Evolutionary conservation across 1,140 invertebrate species (phyloP), one percentile per base, ranked within the genome.

Genomic region (Ditylenchus dipsaci): DNA sequence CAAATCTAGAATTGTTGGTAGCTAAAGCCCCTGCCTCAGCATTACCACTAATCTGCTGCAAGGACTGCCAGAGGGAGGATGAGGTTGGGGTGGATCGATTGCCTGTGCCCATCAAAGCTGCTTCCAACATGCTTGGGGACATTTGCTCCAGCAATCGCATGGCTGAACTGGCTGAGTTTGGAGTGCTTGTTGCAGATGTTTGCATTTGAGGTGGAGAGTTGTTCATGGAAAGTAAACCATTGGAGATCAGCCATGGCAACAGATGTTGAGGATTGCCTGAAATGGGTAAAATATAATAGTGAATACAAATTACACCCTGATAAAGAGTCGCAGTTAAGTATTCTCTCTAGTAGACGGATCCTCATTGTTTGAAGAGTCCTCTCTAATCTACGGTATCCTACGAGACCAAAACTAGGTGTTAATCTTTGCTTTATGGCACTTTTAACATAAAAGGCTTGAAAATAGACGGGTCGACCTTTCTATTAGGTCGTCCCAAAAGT

Each of bases 191-290:
- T 7, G 49, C 49, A 38, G 11, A 3, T 19, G 49, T 17, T 17
- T 3, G 49, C 3, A 26, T 26, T 19, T 53, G n/a, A 5, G 49
- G 49, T 15, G 23, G n/a, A 8, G n/a, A 26, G 15, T 17, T 53
- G 49, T 53, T 53, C n/a, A 26, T 5, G 23, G 49, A 53, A 17
- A 53, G 49, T 26, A 53, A 17, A 21, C 49, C 49, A 26, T 53
- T 53, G 49, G n/a, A 21, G 23, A 68, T 21, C 9, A 67, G 61
- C 60, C 62, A 66, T 1, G 62, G 66, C 66, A 68, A 49, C 15
- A 65, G 47, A 26, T 65, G 64, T 30, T 27, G 33, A 9, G 58
- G 63, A 30, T 30, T 53, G 23, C 49, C 49, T 53, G 49, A 53
- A 53, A 53, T 49, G 7, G 42, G 67, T 13, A 60, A 58, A n/a